phyloP scores from a whole-genome alignment of 2,888 invertebrate species.

The Eupithecia subfuscata region DNA sequence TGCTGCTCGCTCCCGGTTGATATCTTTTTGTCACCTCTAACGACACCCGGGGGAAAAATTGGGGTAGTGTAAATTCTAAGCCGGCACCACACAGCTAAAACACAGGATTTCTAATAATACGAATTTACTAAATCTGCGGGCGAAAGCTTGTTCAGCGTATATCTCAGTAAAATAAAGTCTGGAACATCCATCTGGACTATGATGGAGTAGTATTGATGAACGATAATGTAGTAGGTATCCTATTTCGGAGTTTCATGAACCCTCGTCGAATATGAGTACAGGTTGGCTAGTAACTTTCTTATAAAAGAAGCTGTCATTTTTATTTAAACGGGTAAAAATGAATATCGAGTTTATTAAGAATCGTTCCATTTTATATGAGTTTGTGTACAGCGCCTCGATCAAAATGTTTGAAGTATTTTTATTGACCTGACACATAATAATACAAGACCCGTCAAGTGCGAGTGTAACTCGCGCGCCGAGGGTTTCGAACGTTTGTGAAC shows the following conservation, averaged over 20 bases:
- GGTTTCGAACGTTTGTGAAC: too few relatives aligned
- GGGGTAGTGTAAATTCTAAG: too few relatives aligned
- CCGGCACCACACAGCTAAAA: too few relatives aligned
- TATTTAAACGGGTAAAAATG: background rate
- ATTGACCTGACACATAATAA: too few relatives aligned
- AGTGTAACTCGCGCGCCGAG: too few relatives aligned
- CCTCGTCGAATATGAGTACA: background rate
- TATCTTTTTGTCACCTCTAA: too few relatives aligned
- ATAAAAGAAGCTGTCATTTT: background rate
- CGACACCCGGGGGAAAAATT: too few relatives aligned
- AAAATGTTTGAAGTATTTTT: background rate
- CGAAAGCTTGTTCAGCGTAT: background rate
- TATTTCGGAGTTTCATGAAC: conserved; percentile 30
- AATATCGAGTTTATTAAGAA: too few relatives aligned
- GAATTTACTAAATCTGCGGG: background rate
- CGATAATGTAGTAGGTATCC: conserved; percentile 33
- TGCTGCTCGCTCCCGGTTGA: too few relatives aligned
- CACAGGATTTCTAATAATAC: too few relatives aligned
- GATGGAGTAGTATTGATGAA: conserved; percentile 39
- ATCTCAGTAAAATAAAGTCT: conserved; percentile 23
- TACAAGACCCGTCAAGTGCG: too few relatives aligned
- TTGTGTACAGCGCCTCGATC: background rate
- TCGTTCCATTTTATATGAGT: too few relatives aligned
- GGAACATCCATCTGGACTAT: conserved; percentile 28
- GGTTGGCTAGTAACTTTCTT: background rate